phyloP scores from a whole-genome alignment of 2,797 vertebrate species.

The Hafferia zeledoni region DNA sequence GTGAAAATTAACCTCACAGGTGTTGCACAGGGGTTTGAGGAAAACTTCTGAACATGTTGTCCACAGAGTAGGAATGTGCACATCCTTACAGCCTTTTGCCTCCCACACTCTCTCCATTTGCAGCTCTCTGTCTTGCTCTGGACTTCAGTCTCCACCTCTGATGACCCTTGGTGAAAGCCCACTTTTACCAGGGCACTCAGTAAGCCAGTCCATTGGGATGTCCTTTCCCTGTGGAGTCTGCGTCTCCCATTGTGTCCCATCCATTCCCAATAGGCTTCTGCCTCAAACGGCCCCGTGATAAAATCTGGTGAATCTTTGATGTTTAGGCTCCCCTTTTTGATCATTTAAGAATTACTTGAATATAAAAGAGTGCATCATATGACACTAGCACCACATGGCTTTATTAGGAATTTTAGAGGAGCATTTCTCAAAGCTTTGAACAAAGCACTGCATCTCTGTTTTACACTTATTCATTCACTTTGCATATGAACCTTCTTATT shows the following conservation, averaged over 20 bases:
- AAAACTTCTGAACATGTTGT: not conserved
- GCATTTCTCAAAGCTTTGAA: accelerated
- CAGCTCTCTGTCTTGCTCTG: not conserved
- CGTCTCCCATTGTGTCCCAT: too few relatives aligned
- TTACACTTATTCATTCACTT: not conserved
- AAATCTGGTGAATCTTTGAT: not conserved
- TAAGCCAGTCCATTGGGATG: too few relatives aligned
- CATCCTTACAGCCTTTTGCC: not conserved
- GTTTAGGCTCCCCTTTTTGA: not conserved
- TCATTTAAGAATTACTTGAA: not conserved
- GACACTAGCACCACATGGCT: not conserved
- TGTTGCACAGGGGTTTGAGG: not conserved
- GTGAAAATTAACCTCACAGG: not conserved
- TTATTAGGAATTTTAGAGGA: not conserved
- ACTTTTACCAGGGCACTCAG: not conserved
- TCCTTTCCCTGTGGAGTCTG: not conserved
- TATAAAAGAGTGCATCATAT: not conserved
- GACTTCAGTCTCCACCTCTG: not conserved
- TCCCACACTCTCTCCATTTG: not conserved
- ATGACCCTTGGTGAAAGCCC: not conserved
- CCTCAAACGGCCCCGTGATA: not conserved
- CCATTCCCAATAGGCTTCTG: not conserved
- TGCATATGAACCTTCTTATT: not conserved
- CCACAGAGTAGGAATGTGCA: not conserved
- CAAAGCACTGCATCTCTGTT: not conserved